phyloP scores from a whole-genome alignment of 2,797 vertebrate genomes.

The Taeniopygia guttata region DNA sequence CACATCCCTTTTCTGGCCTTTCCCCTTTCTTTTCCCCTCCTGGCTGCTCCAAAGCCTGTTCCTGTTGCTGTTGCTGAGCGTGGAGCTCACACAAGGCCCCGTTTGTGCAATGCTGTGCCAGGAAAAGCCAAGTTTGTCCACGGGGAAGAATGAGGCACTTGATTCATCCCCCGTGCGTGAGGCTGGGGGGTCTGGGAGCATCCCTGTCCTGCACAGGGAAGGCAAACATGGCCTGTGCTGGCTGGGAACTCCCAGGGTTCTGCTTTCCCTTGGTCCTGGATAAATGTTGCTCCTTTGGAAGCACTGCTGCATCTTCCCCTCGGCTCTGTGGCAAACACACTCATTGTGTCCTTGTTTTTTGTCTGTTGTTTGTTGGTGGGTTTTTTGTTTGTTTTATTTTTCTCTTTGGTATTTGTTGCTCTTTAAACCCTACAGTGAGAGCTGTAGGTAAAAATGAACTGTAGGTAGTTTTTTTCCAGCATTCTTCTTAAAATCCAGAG shows the following conservation, averaged over 20 bases:
- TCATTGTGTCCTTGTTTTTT: background rate
- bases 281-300: background rate
- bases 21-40: background rate
- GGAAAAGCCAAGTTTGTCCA: conserved; percentile 27
- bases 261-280: background rate
- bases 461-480: accelerated
- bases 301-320: accelerated
- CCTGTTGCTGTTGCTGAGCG: background rate
- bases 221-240: background rate
- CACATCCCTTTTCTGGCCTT: background rate
- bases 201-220: background rate
- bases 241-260: background rate
- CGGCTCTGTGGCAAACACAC: background rate
- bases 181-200: background rate
- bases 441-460: background rate
- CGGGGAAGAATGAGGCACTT: conserved; percentile 1
- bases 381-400: background rate
- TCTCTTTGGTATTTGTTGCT: background rate
- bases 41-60: background rate
- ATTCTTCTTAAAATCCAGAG: background rate
- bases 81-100: background rate
- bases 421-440: background rate
- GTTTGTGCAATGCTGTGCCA: accelerated
- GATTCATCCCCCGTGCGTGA: accelerated
- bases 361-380: background rate